Percentiles rank a stretch among this genome's conserved stretches.
Evolutionary conservation across 2,113 vertebrate species (phyloP).

Genomic region (Garra rufa): DNA sequence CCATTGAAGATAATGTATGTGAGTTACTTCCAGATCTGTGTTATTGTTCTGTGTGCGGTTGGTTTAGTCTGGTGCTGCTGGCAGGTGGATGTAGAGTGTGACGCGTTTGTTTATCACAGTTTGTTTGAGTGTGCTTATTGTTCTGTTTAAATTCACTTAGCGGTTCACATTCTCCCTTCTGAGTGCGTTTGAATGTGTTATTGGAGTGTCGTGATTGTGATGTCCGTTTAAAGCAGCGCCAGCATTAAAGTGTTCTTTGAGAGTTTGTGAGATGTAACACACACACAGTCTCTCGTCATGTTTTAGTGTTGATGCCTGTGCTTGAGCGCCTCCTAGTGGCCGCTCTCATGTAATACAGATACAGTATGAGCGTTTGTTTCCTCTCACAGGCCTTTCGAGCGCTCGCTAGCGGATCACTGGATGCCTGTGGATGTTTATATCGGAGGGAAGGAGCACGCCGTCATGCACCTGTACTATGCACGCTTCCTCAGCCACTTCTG

Average conservation of each 20-base stretch:
- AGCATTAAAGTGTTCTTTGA: neutral
- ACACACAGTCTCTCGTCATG: neutral
- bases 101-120: constrained; percentile 17
- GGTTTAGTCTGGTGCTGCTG: neutral
- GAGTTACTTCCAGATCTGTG: neutral
- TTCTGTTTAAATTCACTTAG: neutral
- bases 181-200: constrained; percentile 3
- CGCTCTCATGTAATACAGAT: neutral
- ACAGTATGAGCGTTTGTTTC: neutral
- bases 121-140: constrained; percentile 11
- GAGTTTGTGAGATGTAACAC: neutral
- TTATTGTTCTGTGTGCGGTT: neutral
- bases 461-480: constrained; percentile 97
- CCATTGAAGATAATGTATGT: neutral
- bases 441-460: constrained; percentile 94
- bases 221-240: neutral
- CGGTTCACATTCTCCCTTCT: too few species aligned
- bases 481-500: constrained; percentile 95
- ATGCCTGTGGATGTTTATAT: constrained; percentile 96
- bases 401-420: constrained; percentile 85
- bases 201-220: neutral
- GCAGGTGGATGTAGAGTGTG: neutral
- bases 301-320: neutral
- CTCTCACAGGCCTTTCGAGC: constrained; percentile 83
- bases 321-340: constrained; percentile 72